Percentiles rank a stretch among this genome's conserved stretches.
phyloP scores from a whole-genome alignment of 2,888 invertebrate species.

The Thera obeliscata region DNA sequence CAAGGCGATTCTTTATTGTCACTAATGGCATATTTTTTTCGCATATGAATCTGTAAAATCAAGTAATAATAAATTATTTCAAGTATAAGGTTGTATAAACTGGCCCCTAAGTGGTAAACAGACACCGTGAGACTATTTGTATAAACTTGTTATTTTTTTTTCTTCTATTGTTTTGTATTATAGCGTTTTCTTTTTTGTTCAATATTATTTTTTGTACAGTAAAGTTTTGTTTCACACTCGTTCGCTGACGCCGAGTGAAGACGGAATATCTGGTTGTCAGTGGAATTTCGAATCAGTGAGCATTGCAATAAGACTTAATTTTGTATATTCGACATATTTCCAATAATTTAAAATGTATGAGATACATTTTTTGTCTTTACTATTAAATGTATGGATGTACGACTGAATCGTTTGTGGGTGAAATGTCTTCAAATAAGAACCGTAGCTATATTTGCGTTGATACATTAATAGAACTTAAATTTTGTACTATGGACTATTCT shows the following conservation, averaged over 20 bases:
- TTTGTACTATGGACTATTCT: slow-evolving; percentile 31
- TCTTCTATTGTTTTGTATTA: slow-evolving; percentile 68
- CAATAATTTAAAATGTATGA: slow-evolving; percentile 55
- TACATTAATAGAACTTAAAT: slow-evolving; percentile 46
- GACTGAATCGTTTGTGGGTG: slow-evolving; percentile 54
- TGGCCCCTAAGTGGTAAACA: slow-evolving; percentile 48
- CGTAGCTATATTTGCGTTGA: slow-evolving; percentile 50
- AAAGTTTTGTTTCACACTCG: slow-evolving; percentile 70
- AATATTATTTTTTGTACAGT: slow-evolving; percentile 68
- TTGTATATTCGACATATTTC: slow-evolving; percentile 61
- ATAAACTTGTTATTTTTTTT: slow-evolving; percentile 59
- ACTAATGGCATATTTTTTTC: slow-evolving; percentile 13
- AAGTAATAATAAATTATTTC: slow-evolving; percentile 19
- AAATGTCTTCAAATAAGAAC: slow-evolving; percentile 42
- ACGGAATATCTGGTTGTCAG: slow-evolving; percentile 30
- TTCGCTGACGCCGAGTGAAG: slow-evolving; percentile 44
- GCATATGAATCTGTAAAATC: slow-evolving; percentile 24
- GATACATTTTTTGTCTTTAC: slow-evolving; percentile 51
- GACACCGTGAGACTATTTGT: slow-evolving; percentile 57
- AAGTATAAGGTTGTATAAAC: slow-evolving; percentile 38
- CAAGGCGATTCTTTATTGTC: slow-evolving; percentile 18
- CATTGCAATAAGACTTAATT: slow-evolving; percentile 56
- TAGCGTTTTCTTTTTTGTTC: slow-evolving; percentile 65
- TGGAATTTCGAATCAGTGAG: slow-evolving; percentile 39
- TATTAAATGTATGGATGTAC: slow-evolving; percentile 50